Base-by-base conservation (phyloP, 2,797 vertebrate genomes). In the Thamnophis elegans region DNA sequence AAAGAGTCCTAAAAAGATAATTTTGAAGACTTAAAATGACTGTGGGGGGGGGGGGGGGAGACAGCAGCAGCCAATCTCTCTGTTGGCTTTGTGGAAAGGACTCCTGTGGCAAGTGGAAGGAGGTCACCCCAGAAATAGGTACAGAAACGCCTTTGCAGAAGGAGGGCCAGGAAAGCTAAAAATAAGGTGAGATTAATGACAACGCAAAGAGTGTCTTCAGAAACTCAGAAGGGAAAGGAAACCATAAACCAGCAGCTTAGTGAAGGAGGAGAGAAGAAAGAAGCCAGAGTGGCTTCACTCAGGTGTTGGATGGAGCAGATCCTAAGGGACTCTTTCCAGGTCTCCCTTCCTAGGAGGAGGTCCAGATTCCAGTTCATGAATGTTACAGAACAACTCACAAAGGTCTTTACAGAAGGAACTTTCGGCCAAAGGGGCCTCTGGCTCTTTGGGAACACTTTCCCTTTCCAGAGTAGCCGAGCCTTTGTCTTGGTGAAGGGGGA, bases 241-340 rank as follows among this genome's bases (percentile, higher is more conserved):
- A 25, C 36, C 73, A 25, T 47, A 82, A 82, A 22, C 9, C 36
- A 12, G 20, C 73, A 42, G 73, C 73, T 42, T 42, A 42, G 18
- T 42, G 73, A 22, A 42, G 73, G 18, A 10, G 73, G 73, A 56
- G 55, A 56, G 14, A 62, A 78, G 68, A 42, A 78, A 78, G 42
- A 78, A 42, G 8, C 32, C 1, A 22, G 32, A 4, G 18, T 78
- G 68, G 18, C 32, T 78, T 22, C 10, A 36, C 68, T 42, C 68
- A 10, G 32, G 9, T 5, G 73, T 11, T 22, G 36, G 82, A 14
- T 22, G 20, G 47, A 53, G 47, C 82, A 14, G 82, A 51, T 87
- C 94, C 94, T 96, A 94, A 94, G 93, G 92, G 91, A 26, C 10
- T 2, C 42, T 93, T 94, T 92, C 73, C 93, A 28, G 32, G 59